A percentile compares a stretch with the other conserved stretches of the same genome.
Conservation (phyloP, 2,113 vertebrate genomes). For the Muscicapa adusta region DNA sequence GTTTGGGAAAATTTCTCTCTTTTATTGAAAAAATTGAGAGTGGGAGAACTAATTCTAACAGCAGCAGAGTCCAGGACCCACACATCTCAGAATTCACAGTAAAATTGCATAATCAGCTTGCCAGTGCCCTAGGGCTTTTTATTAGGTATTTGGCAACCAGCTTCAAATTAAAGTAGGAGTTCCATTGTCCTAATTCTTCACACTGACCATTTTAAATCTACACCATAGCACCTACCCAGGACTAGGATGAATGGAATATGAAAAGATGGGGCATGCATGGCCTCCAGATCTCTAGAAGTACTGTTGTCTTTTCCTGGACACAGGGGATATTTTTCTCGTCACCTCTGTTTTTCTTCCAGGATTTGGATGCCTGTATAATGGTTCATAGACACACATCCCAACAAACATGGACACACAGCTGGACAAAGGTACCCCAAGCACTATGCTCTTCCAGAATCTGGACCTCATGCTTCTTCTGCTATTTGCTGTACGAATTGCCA, state of each 20-base stretch:
- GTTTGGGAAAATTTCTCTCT: background rate
- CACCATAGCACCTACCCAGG: background rate
- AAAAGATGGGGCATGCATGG: background rate
- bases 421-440: background rate
- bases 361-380: background rate
- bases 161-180: background rate
- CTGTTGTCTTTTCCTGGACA: background rate
- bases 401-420: background rate
- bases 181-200: background rate
- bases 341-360: background rate
- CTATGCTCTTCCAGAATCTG: background rate
- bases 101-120: background rate
- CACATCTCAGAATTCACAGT: background rate
- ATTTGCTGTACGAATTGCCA: background rate
- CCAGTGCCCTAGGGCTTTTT: background rate
- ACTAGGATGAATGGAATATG: fast-evolving
- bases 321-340: background rate
- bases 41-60: background rate
- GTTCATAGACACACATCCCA: background rate
- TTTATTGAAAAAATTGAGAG: background rate
- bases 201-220: background rate
- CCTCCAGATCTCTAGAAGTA: background rate
- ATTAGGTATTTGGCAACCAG: background rate
- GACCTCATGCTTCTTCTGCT: background rate
- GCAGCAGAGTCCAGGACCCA: background rate